Evolutionary conservation across 1,140 invertebrate genomes (phyloP).

Genomic region (Drosophila fuyamai): DNA sequence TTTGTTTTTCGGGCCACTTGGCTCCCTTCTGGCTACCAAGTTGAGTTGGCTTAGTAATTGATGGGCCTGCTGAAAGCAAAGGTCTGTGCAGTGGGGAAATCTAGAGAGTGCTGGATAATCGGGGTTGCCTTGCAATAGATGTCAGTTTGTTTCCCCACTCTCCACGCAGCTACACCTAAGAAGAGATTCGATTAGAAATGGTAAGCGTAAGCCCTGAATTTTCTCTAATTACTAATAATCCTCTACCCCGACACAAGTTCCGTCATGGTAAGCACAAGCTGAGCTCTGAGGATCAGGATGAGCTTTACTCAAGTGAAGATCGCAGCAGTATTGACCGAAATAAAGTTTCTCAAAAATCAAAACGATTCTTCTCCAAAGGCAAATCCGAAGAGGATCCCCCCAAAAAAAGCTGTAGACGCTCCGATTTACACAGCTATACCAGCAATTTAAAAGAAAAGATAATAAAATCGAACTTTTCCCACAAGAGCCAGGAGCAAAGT

Average conservation of each 20-base stretch:
- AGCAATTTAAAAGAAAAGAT: not conserved
- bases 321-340: not conserved
- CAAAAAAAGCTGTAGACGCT: too few species aligned
- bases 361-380: not conserved
- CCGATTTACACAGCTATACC: not conserved
- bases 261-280: not conserved
- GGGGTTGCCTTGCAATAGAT: slow-evolving; percentile 39
- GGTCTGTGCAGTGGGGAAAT: slow-evolving; percentile 66
- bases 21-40: slow-evolving; percentile 74
- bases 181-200: slow-evolving; percentile 18
- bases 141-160: slow-evolving; percentile 16
- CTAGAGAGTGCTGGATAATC: slow-evolving; percentile 22
- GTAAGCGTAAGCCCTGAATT: not conserved
- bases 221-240: not conserved
- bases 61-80: slow-evolving; percentile 60
- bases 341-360: not conserved
- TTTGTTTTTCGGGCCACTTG: slow-evolving; percentile 58
- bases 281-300: not conserved
- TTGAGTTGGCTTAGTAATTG: slow-evolving; percentile 54
- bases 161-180: slow-evolving; percentile 30
- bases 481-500: not conserved
- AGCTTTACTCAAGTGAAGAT: not conserved
- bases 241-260: not conserved
- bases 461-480: not conserved
- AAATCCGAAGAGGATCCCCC: not conserved